Evolutionary conservation across 2,888 invertebrate species (phyloP).

Genomic region (Phalera bucephala): DNA sequence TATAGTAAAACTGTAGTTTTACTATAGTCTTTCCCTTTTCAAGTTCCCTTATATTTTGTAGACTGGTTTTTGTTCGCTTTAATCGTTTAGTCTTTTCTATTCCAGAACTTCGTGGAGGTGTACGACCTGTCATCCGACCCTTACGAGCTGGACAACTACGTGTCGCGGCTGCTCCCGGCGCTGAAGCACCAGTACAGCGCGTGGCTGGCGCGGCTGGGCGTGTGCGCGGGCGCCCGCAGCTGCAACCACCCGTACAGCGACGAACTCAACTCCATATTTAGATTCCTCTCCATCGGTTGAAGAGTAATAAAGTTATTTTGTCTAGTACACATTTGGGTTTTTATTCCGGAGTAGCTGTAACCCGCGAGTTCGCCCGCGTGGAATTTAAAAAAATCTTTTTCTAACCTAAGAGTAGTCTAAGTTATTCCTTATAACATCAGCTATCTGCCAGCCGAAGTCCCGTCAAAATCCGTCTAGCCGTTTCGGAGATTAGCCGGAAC

Average conservation of each 20-base stretch:
- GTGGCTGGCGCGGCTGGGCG: conserved; percentile 73
- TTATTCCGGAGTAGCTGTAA: too few relatives aligned
- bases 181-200: conserved; percentile 76
- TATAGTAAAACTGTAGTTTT: too few relatives aligned
- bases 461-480: too few relatives aligned
- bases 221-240: conserved; percentile 62
- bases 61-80: too few relatives aligned
- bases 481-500: too few relatives aligned
- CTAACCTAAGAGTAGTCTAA: neutral
- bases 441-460: too few relatives aligned
- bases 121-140: conserved; percentile 89
- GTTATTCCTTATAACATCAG: neutral
- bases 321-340: too few relatives aligned
- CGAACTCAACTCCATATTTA: neutral
- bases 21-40: too few relatives aligned
- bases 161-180: conserved; percentile 71
- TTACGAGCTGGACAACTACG: conserved; percentile 87
- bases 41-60: too few relatives aligned
- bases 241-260: conserved; percentile 44
- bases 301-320: neutral
- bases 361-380: too few relatives aligned
- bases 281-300: neutral
- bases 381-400: neutral
- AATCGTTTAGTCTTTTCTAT: too few relatives aligned
- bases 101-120: conserved; percentile 88